phyloP scores from a whole-genome alignment of 2,888 invertebrate genomes.

The Alloplasta piceator region DNA sequence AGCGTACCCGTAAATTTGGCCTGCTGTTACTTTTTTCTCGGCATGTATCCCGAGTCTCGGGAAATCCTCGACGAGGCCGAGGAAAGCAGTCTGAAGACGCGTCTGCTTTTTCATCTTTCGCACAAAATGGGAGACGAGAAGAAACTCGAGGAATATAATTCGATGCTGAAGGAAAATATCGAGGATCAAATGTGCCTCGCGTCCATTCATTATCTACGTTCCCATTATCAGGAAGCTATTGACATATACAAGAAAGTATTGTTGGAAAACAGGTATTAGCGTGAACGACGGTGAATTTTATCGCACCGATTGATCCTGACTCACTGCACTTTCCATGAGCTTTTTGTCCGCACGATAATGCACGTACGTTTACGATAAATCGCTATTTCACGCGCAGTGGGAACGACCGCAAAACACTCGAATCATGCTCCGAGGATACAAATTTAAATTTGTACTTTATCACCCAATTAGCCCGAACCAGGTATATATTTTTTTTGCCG shows the following conservation, averaged over 20 bases:
- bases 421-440: constrained; percentile 30
- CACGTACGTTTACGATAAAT: constrained; percentile 1
- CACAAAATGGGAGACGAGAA: constrained; percentile 97
- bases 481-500: no score
- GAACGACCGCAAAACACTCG: constrained; percentile 25
- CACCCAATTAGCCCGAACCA: constrained; percentile 62
- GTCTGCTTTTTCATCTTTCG: constrained; percentile 95
- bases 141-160: constrained; percentile 92
- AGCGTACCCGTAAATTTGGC: constrained; percentile 92
- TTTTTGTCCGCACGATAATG: neutral
- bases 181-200: constrained; percentile 98
- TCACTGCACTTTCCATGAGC: constrained; percentile 4
- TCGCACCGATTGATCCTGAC: neutral
- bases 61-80: constrained; percentile 87
- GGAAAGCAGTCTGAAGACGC: constrained; percentile 88
- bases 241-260: constrained; percentile 98
- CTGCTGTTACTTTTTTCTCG: constrained; percentile 97
- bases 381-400: constrained; percentile 45
- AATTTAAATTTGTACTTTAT: constrained; percentile 67
- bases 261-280: constrained; percentile 92
- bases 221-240: constrained; percentile 99
- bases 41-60: constrained; percentile 91
- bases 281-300: neutral
- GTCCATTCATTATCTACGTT: constrained; percentile 97
- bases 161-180: constrained; percentile 92